These are phyloP conservation scores for Rotaria magnacalcarata DNA, from an alignment of 2,888 invertebrate species.

Conservation along the genomic window DNA sequence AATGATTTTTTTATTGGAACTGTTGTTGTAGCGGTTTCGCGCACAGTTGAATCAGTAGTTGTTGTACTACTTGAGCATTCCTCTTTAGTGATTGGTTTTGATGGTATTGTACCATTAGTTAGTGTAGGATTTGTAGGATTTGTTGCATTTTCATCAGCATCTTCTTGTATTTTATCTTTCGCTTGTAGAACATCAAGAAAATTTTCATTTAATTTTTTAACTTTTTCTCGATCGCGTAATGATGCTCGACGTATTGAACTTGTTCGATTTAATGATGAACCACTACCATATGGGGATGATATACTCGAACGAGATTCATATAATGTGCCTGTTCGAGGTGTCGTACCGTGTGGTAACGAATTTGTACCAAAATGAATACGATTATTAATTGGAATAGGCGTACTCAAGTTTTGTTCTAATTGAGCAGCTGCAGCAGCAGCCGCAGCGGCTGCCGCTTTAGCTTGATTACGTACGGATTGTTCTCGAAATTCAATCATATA, in stretches of 20 bases:
- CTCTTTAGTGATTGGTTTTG: neutral
- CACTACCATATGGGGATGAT: slow-evolving; percentile 40
- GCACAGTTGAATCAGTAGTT: neutral
- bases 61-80: neutral
- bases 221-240: slow-evolving; percentile 42
- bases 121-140: neutral
- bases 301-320: slow-evolving; percentile 37
- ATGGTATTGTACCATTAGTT: neutral
- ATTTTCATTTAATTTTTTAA: slow-evolving; percentile 19
- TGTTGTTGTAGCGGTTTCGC: neutral
- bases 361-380: slow-evolving; percentile 31
- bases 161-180: slow-evolving; percentile 24
- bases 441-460: slow-evolving; percentile 6
- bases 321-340: neutral
- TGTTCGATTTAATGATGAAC: slow-evolving; percentile 43
- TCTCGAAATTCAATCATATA: slow-evolving; percentile 38
- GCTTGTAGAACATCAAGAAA: slow-evolving; percentile 27
- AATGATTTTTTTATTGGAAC: neutral
- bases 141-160: neutral
- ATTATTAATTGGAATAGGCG: neutral
- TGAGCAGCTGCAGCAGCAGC: slow-evolving; percentile 37
- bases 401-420: slow-evolving; percentile 27
- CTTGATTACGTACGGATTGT: slow-evolving; percentile 19
- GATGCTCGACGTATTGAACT: slow-evolving; percentile 43
- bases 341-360: neutral